Percentiles rank a stretch among this genome's conserved stretches.
phyloP scores from a whole-genome alignment of 2,888 invertebrate genomes.

The Mythimna impura region DNA sequence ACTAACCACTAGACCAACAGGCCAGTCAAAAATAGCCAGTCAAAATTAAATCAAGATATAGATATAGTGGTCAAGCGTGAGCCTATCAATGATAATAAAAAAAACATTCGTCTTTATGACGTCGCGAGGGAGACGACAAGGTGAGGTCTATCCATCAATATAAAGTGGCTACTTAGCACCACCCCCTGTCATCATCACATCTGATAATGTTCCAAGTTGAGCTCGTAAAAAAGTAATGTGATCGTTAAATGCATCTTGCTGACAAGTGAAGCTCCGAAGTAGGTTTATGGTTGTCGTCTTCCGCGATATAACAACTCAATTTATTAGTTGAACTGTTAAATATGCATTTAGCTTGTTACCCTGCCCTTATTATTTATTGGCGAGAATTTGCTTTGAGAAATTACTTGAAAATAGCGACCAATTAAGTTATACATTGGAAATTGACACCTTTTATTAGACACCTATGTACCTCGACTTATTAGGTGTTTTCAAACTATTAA shows the following conservation, averaged over 20 bases:
- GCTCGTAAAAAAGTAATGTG: slow-evolving; percentile 40
- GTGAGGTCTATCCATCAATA: slow-evolving; percentile 17
- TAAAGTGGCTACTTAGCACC: slow-evolving; percentile 3
- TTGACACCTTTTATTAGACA: too few species aligned
- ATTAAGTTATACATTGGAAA: too few species aligned
- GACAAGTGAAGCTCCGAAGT: slow-evolving; percentile 30
- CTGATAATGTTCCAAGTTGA: slow-evolving; percentile 23
- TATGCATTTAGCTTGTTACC: background rate
- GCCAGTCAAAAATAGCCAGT: too few species aligned
- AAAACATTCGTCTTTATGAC: too few species aligned
- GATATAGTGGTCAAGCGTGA: too few species aligned
- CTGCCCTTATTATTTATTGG: too few species aligned
- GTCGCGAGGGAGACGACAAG: background rate
- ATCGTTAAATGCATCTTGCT: slow-evolving; percentile 30
- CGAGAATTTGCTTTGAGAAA: too few species aligned
- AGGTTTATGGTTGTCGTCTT: slow-evolving; percentile 28
- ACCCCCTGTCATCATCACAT: slow-evolving; percentile 7
- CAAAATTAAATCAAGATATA: too few species aligned
- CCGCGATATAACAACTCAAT: slow-evolving; percentile 1
- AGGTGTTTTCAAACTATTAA: too few species aligned
- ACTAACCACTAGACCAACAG: too few species aligned
- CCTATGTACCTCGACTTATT: too few species aligned
- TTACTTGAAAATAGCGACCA: background rate
- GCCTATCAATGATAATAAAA: too few species aligned
- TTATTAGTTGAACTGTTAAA: slow-evolving; percentile 8